Base-by-base conservation (phyloP, 1,140 invertebrate species). In the Aleiodes sp. region DNA sequence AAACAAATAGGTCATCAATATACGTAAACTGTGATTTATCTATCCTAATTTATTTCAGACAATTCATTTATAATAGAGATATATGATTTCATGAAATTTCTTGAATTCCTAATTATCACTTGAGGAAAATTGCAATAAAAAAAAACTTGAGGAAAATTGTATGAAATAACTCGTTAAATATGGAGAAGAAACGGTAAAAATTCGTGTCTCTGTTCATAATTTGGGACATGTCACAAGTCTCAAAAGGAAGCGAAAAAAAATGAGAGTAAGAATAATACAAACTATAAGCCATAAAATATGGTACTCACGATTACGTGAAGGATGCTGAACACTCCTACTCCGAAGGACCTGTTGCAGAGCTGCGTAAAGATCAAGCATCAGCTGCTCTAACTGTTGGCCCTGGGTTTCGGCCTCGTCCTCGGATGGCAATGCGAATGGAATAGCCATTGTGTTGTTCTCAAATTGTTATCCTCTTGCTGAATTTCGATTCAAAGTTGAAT, bases 301-400 rank as follows among this genome's bases (percentile, higher is more conserved):
- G 43, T 78, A 86, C 84, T 86, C 75, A 85, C 84, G 84, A 73
- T 86, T 86, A 73, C 84, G 79, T 46, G 81, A 82, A 35, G 82
- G 78, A 72, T 85, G 81, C 28, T 84, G 84, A 7, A 73, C 73
- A 37, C 72, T 81, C 61, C 84, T 76, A 73, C 75, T 81, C 9
- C 84, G 75, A 16, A 85, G 78, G 64, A 83, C 80, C 77, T 85
- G 81, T 78, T 85, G 83, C 78, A 86, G 76, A 0, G 76, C 77
- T 2, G 78, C 73, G 70, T 85, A 85, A 37, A 85, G 73, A 33
- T 84, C 82, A 31, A 84, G 77, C 82, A 85, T 83, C 31, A 85
- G 76, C 57, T 83, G 82, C 63, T 83, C 82, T 57, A 84, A 76
- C 65, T 83, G 82, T 59, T 84, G 81, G n/a, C 75, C 78, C 52